Evolutionary conservation across 2,113 vertebrate genomes (phyloP).

Genomic region (Eonycteris spelaea): DNA sequence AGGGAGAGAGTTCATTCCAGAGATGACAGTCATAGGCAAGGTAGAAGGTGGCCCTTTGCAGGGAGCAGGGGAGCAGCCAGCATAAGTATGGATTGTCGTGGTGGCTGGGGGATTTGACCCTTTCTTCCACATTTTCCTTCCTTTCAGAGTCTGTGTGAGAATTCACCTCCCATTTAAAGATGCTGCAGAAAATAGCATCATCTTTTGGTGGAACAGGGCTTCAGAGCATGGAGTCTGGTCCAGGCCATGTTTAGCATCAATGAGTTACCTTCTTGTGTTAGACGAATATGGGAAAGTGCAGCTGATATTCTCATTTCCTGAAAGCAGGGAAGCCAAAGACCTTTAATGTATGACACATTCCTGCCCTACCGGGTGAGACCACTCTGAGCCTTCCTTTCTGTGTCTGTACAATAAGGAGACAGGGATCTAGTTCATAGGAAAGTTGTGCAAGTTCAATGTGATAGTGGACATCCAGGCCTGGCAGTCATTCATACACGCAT

Average conservation of each 20-base stretch:
- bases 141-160: neutral
- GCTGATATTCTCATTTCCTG: neutral
- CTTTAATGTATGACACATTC: neutral
- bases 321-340: neutral
- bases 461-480: neutral
- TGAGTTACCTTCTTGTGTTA: neutral
- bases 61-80: neutral
- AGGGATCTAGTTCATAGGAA: neutral
- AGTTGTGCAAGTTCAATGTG: neutral
- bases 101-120: neutral
- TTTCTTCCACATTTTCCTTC: neutral
- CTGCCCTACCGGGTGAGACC: neutral
- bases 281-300: neutral
- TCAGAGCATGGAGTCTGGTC: neutral
- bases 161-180: neutral
- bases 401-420: neutral
- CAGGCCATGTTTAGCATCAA: neutral
- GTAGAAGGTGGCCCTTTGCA: neutral
- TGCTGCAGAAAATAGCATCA: neutral
- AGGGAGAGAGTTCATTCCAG: neutral
- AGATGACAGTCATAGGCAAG: too few relatives aligned
- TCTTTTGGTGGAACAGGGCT: neutral
- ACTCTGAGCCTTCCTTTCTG: neutral
- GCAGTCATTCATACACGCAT: accelerated
- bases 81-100: neutral